These are phyloP conservation scores for Cataglyphis rosenhaueri DNA, from an alignment of 2,888 invertebrate genomes.

Conservation along the genomic window DNA sequence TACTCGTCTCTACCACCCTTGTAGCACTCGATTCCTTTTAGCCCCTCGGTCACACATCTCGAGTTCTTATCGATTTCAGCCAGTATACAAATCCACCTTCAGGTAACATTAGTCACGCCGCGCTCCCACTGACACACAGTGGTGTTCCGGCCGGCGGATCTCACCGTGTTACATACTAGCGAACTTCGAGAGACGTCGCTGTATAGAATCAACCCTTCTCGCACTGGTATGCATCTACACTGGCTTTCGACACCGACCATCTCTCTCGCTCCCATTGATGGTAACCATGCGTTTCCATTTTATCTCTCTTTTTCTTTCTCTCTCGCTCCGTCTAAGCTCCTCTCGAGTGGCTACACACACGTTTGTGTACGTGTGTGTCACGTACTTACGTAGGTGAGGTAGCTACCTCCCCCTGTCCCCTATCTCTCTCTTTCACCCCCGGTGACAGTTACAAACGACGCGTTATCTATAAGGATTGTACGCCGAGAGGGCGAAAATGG, in stretches of 20 bases:
- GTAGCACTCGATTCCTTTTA: constrained; percentile 48
- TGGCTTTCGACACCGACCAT: constrained; percentile 29
- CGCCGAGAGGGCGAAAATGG: constrained; percentile 80
- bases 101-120: constrained; percentile 81
- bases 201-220: constrained; percentile 55
- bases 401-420: constrained; percentile 50
- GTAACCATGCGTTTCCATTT: constrained; percentile 33
- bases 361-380: constrained; percentile 34
- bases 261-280: constrained; percentile 32
- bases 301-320: background rate
- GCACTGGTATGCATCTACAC: constrained; percentile 20
- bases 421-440: constrained; percentile 70
- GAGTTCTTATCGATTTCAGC: constrained; percentile 80
- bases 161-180: constrained; percentile 47
- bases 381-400: constrained; percentile 48
- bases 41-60: constrained; percentile 62
- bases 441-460: constrained; percentile 84
- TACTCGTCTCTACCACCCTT: constrained; percentile 54
- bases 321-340: constrained; percentile 55
- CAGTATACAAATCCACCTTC: constrained; percentile 82
- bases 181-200: constrained; percentile 50
- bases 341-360: constrained; percentile 54
- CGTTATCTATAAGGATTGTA: constrained; percentile 83
- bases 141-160: constrained; percentile 64
- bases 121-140: constrained; percentile 71